Evolutionary conservation across 2,113 vertebrate species (phyloP).

Genomic region (Misgurnus mizolepis): DNA sequence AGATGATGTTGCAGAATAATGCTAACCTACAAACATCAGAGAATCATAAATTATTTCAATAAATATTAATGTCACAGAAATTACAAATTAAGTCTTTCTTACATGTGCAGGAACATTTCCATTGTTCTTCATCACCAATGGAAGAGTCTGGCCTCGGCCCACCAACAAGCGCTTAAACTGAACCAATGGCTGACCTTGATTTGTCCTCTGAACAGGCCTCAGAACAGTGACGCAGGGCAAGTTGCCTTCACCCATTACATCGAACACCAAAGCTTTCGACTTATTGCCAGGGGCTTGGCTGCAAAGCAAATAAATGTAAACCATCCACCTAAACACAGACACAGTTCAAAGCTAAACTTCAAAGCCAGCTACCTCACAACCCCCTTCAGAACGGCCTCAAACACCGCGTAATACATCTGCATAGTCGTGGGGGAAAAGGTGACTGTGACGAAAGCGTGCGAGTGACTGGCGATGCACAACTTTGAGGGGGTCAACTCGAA

Average conservation of each 20-base stretch:
- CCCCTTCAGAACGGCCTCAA: constrained; percentile 79
- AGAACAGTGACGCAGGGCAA: constrained; percentile 79
- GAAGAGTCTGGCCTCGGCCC: constrained; percentile 68
- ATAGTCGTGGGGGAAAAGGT: constrained; percentile 80
- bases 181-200: constrained; percentile 73
- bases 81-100: constrained; percentile 8
- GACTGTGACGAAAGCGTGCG: constrained; percentile 75
- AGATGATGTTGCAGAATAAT: constrained; percentile 78
- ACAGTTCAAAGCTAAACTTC: neutral
- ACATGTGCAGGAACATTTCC: constrained; percentile 80
- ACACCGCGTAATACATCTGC: constrained; percentile 79
- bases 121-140: constrained; percentile 80
- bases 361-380: constrained; percentile 69
- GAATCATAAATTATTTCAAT: constrained; percentile 7
- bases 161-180: constrained; percentile 78
- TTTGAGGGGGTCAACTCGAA: constrained; percentile 77
- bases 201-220: constrained; percentile 71
- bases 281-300: constrained; percentile 56
- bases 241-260: constrained; percentile 80
- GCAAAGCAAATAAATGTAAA: neutral
- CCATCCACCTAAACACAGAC: neutral
- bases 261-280: constrained; percentile 73
- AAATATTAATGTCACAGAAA: neutral
- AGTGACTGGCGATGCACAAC: constrained; percentile 75
- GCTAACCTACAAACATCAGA: constrained; percentile 71